Percentiles rank a stretch among this genome's conserved stretches.
Evolutionary conservation across 2,113 vertebrate species (phyloP).

Genomic region (Archocentrus centrarchus): DNA sequence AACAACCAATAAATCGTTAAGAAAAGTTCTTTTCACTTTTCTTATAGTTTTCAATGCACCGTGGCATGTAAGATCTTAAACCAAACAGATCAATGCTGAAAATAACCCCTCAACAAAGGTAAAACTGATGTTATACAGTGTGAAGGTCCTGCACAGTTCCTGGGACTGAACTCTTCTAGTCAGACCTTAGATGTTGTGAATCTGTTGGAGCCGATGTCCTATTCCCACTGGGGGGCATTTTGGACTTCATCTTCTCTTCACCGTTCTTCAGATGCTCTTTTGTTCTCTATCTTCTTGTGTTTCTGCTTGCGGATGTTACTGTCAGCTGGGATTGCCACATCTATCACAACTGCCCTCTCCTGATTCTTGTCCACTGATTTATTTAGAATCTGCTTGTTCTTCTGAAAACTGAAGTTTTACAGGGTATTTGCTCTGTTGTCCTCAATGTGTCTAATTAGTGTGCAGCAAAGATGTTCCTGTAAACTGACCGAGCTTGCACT

Average conservation of each 20-base stretch:
- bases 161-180: not conserved
- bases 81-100: not conserved
- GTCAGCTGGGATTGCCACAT: not conserved
- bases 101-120: not conserved
- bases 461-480: not conserved
- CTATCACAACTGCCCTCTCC: not conserved
- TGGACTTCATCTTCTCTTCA: no score
- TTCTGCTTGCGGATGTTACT: no score
- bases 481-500: not conserved
- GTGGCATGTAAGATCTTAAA: not conserved
- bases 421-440: not conserved
- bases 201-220: no score
- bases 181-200: no score
- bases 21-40: not conserved
- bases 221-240: no score
- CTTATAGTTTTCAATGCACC: not conserved
- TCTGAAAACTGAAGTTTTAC: not conserved
- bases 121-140: not conserved
- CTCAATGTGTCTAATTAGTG: not conserved
- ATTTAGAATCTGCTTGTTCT: not conserved
- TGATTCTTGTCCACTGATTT: not conserved
- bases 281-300: no score
- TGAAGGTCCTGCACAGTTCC: not conserved
- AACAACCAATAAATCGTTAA: not conserved
- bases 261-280: no score